Conservation (phyloP, 1,140 invertebrate species). For the Drosophila bocki region DNA sequence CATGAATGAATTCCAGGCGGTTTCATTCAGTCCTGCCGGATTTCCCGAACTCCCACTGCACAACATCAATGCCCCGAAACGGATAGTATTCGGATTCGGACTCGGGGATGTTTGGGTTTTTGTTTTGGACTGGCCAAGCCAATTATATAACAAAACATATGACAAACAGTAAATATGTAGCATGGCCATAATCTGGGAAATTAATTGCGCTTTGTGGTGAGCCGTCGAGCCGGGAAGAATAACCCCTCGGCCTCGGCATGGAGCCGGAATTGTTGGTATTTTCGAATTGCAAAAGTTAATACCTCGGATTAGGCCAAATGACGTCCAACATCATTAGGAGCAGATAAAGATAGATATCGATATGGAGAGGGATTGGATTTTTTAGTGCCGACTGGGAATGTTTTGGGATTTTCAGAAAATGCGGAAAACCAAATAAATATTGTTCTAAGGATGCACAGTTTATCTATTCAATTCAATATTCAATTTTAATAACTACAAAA, state of each 20-base stretch:
- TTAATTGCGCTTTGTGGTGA: slow-evolving; percentile 77
- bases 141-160: slow-evolving; percentile 84
- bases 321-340: slow-evolving; percentile 8
- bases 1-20: slow-evolving; percentile 66
- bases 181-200: slow-evolving; percentile 65
- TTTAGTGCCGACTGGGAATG: slow-evolving; percentile 2
- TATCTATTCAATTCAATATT: not conserved
- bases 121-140: slow-evolving; percentile 64
- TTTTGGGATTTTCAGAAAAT: slow-evolving; percentile 1
- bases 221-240: slow-evolving; percentile 51
- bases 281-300: slow-evolving; percentile 49
- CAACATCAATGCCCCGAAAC: slow-evolving; percentile 52
- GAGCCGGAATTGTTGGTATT: slow-evolving; percentile 43
- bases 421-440: not conserved
- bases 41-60: slow-evolving; percentile 32
- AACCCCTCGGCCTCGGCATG: slow-evolving; percentile 10
- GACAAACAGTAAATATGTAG: slow-evolving; percentile 59
- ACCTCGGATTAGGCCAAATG: slow-evolving; percentile 44
- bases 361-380: slow-evolving; percentile 2
- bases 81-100: not conserved
- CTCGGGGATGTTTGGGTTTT: slow-evolving; percentile 52
- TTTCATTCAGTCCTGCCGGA: slow-evolving; percentile 60
- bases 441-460: not conserved
- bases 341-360: not conserved
- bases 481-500: not conserved